Evolutionary conservation across 2,113 vertebrate genomes (phyloP).

Genomic region (Ochotona princeps): DNA sequence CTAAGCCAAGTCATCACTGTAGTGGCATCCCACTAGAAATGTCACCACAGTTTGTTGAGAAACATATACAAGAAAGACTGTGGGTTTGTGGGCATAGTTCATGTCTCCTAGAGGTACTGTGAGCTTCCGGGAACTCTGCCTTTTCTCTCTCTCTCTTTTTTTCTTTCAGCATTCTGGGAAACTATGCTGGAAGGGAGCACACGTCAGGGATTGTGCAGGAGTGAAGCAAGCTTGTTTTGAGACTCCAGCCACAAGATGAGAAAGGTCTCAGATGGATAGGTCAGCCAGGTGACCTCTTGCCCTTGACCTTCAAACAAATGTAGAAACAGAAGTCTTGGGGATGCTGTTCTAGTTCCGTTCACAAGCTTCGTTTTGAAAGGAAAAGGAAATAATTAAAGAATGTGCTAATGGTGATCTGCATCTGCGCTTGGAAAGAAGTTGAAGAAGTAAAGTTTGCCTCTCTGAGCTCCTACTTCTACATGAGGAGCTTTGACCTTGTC

Average conservation of each 20-base stretch:
- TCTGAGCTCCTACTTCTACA: not conserved
- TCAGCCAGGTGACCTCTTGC: conserved; percentile 1
- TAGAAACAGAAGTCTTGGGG: conserved; percentile 23
- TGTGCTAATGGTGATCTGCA: not conserved
- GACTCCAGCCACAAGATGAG: not conserved
- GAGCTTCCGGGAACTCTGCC: conserved; percentile 28
- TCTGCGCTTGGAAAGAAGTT: not conserved
- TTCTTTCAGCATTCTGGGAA: conserved; percentile 18
- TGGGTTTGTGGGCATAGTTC: not conserved
- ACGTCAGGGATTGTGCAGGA: conserved; percentile 30
- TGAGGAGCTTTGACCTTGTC: not conserved
- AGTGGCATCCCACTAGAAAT: not conserved
- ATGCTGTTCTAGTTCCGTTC: not conserved
- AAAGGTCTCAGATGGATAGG: not conserved
- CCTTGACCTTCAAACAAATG: conserved; percentile 43
- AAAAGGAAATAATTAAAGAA: not conserved
- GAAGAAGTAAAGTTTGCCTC: not conserved
- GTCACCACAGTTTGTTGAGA: not conserved
- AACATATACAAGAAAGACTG: conserved; percentile 1
- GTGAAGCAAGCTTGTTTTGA: not conserved
- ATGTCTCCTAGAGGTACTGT: conserved; percentile 35
- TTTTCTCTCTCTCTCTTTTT: not conserved
- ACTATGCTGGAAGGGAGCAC: conserved; percentile 54
- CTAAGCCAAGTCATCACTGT: not conserved
- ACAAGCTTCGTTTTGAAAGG: not conserved